These are phyloP conservation scores for Euspilapteryx auroguttella DNA, from an alignment of 2,888 invertebrate species.

Conservation along the genomic window DNA sequence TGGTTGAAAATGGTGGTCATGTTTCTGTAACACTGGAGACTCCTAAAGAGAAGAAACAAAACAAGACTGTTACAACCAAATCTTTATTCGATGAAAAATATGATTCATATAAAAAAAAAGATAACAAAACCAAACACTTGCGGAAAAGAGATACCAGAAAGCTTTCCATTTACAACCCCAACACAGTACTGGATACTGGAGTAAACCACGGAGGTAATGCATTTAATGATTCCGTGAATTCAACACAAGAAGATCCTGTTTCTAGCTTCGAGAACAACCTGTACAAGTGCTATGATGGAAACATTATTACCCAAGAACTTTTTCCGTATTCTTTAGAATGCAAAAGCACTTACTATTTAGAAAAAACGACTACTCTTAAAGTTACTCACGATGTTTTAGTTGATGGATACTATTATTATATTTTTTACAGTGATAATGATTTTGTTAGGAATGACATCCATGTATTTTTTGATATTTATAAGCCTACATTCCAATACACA, in stretches of 20 bases:
- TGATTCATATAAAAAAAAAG: too few species aligned
- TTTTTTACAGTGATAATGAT: constrained; percentile 87
- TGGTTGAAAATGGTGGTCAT: constrained; percentile 62
- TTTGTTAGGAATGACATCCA: constrained; percentile 78
- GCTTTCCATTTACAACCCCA: constrained; percentile 31
- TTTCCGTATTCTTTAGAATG: constrained; percentile 72
- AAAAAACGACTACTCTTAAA: constrained; percentile 64
- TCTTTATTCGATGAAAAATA: too few species aligned
- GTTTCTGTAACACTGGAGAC: constrained; percentile 46
- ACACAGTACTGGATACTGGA: constrained; percentile 68
- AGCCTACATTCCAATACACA: constrained; percentile 79
- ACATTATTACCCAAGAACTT: constrained; percentile 71
- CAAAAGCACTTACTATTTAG: constrained; percentile 68
- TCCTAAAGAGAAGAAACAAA: constrained; percentile 17
- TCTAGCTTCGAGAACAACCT: constrained; percentile 83
- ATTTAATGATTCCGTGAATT: constrained; percentile 50
- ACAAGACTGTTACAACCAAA: too few species aligned
- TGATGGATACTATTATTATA: constrained; percentile 87
- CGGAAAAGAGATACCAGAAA: constrained; percentile 3
- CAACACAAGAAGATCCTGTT: constrained; percentile 65
- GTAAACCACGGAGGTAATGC: constrained; percentile 79
- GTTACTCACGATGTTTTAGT: constrained; percentile 72
- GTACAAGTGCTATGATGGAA: constrained; percentile 74
- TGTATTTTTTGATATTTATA: constrained; percentile 82
- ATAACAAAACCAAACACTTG: constrained; percentile 11